phyloP scores from a whole-genome alignment of 2,113 vertebrate genomes.

The Limnothrissa miodon region DNA sequence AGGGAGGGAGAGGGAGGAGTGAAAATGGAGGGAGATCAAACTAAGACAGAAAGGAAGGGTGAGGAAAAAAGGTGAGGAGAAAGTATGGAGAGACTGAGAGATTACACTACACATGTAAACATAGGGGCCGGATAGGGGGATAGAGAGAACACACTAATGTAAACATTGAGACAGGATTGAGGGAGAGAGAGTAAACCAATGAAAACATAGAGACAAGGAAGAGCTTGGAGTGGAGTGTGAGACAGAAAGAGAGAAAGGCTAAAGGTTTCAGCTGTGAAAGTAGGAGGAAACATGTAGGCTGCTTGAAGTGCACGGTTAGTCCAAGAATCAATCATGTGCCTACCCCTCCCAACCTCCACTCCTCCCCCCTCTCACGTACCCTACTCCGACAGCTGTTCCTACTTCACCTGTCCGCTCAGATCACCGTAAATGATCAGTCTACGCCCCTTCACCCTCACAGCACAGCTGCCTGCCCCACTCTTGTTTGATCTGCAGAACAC shows the following conservation, averaged over 20 bases:
- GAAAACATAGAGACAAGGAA: not conserved
- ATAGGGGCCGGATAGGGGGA: not conserved
- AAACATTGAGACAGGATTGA: not conserved
- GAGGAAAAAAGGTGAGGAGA: not conserved
- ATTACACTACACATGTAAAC: too few relatives aligned
- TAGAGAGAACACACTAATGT: not conserved
- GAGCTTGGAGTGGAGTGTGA: not conserved
- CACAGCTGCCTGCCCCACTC: conserved; percentile 9
- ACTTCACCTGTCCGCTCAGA: conserved; percentile 21
- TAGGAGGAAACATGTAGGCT: not conserved
- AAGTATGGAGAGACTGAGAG: not conserved
- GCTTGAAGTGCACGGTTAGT: conserved; percentile 21
- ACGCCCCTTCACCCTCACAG: conserved; percentile 26
- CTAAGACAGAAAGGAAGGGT: not conserved
- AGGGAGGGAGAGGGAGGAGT: not conserved
- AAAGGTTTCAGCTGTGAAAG: not conserved
- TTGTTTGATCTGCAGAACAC: conserved; percentile 19
- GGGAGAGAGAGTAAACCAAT: not conserved
- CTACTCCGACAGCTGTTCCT: conserved; percentile 40
- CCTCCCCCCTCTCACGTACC: conserved; percentile 25
- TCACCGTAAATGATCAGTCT: conserved; percentile 34
- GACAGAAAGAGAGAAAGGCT: not conserved
- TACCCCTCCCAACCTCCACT: not conserved
- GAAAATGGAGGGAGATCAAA: not conserved
- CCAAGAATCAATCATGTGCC: not conserved